Evolutionary conservation across 2,888 invertebrate species (phyloP).

Genomic region (Lasius platythorax): DNA sequence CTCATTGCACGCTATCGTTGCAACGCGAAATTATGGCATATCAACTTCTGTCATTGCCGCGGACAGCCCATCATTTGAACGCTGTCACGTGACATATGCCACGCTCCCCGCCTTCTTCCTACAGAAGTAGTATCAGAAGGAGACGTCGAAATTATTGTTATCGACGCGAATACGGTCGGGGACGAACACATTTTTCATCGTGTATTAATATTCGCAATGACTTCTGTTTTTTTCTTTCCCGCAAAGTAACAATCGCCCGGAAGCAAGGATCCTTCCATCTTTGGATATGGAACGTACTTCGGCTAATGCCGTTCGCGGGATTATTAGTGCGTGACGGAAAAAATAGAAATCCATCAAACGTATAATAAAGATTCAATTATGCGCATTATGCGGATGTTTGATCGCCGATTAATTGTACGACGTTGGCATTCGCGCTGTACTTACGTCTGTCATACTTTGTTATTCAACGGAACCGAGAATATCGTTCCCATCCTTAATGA

Average conservation of each 20-base stretch:
- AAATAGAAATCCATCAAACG: conserved; percentile 21
- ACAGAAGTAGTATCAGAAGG: neutral
- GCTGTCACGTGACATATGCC: conserved; percentile 59
- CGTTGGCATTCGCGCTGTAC: neutral
- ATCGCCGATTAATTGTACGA: conserved; percentile 27
- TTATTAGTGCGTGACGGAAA: conserved; percentile 34
- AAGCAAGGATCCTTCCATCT: neutral
- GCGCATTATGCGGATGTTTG: neutral
- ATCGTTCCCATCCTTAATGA: neutral
- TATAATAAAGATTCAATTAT: conserved; percentile 18
- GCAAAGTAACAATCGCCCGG: neutral
- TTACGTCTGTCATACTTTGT: conserved; percentile 8
- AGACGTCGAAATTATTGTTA: conserved; percentile 50
- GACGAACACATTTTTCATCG: conserved; percentile 20
- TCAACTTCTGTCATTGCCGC: conserved; percentile 54
- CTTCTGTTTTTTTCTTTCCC: neutral
- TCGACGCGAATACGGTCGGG: neutral
- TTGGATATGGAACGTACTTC: neutral
- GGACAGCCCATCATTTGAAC: conserved; percentile 50
- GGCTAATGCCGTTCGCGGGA: neutral
- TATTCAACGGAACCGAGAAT: neutral
- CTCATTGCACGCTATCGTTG: conserved; percentile 23
- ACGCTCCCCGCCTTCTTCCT: conserved; percentile 40
- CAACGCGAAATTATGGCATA: conserved; percentile 59
- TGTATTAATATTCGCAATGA: conserved; percentile 29